A percentile compares a stretch with the other conserved stretches of the same genome.
phyloP scores from a whole-genome alignment of 2,113 vertebrate species.

The Dendropsophus ebraccatus region DNA sequence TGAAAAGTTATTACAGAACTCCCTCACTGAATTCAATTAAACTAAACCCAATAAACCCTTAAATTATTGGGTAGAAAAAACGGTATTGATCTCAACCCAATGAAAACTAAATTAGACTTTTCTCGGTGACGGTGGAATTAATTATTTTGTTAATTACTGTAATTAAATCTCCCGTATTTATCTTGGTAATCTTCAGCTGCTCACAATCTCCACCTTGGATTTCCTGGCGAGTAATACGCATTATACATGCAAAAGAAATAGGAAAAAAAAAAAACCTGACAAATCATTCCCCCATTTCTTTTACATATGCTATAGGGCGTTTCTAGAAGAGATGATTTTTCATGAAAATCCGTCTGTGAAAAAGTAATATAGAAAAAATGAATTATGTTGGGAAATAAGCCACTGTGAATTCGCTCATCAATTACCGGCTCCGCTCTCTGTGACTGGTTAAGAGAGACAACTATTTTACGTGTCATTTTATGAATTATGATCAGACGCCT shows the following conservation, averaged over 20 bases:
- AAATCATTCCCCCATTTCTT: conserved; percentile 70
- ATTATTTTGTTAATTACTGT: conserved; percentile 76
- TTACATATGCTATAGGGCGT: conserved; percentile 67
- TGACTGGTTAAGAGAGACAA: conserved; percentile 53
- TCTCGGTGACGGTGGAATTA: conserved; percentile 73
- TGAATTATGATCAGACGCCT: conserved; percentile 44
- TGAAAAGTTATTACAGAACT: neutral
- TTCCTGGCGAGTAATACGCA: conserved; percentile 71
- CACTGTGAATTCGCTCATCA: conserved; percentile 56
- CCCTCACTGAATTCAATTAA: neutral
- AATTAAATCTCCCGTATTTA: conserved; percentile 72
- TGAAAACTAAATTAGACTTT: conserved; percentile 72
- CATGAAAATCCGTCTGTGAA: conserved; percentile 64
- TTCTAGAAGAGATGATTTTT: conserved; percentile 63
- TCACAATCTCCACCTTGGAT: conserved; percentile 72
- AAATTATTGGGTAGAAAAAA: conserved; percentile 48
- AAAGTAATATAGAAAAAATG: conserved; percentile 64
- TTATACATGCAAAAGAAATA: conserved; percentile 70
- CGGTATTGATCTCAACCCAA: conserved; percentile 70
- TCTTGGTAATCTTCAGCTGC: conserved; percentile 71
- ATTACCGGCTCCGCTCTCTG: conserved; percentile 40
- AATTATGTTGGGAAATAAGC: conserved; percentile 60
- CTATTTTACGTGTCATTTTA: conserved; percentile 45
- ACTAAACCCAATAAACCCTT: neutral
- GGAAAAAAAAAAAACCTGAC: conserved; percentile 64